Evolutionary conservation across 1,140 invertebrate genomes (phyloP), one percentile per base, ranked within the genome.

Genomic region (Drosophila ficusphila): DNA sequence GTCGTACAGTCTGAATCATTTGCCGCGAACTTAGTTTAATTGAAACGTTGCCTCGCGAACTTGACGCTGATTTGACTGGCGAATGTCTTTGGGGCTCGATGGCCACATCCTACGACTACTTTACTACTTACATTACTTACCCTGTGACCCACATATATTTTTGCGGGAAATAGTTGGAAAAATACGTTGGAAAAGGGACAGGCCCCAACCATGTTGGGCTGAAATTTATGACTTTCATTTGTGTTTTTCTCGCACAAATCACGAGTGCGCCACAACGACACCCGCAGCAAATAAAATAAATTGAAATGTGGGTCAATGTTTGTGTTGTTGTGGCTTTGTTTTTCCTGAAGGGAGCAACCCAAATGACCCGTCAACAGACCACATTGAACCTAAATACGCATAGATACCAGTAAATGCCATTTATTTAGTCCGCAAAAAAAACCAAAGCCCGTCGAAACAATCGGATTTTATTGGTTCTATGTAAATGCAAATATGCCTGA

Each of bases 201-300:
- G 14, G 44, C 44, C 60, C 57, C 21, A 0, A 4, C 27, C 41
- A 65, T 67, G 61, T 67, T 33, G 16, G 21, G 47, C 41, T 14
- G 6, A 82, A 77, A 81, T 82, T 82, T 82, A 82, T 82, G 68
- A 58, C 78, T 77, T 82, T 82, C 78, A 82, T 81, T 81, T 81
- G 48, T 65, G 71, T 42, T 74, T 67, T 74, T 46, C 60, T 67
- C 61, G 64, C 64, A 67, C 64, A 67, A 67, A 67, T 67, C 64
- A 67, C 57, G 76, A 47, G 33, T 36, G 49, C 47, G 64, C 71
- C 71, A 62, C 65, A 67, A 67, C 64, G 61, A 67, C 64, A 67
- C 34, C 58, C 62, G 62, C 36, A 67, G 34, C 64, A 67, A 67
- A 67, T 67, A 67, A 67, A 67, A 67, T 67, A 52, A 67, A 67